phyloP scores from a whole-genome alignment of 2,797 vertebrate species.

The Natrix natrix region DNA sequence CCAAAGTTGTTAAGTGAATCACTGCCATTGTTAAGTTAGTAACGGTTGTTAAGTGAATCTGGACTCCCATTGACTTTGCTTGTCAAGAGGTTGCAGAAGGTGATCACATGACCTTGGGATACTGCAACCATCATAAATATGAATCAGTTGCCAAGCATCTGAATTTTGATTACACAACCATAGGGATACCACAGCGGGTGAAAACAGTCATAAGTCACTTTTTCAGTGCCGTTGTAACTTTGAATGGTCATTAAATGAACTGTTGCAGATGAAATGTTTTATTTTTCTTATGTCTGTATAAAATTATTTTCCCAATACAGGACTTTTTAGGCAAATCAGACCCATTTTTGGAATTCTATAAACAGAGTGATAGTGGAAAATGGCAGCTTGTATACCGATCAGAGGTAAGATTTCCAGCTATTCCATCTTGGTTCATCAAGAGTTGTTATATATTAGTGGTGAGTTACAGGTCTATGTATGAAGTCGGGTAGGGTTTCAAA shows the following conservation, averaged over 20 bases:
- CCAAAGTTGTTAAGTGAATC: not conserved
- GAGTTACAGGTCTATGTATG: not conserved
- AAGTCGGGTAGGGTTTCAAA: not conserved
- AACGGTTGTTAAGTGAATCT: not conserved
- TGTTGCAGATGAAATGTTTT: not conserved
- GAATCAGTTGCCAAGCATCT: not conserved
- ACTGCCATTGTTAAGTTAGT: not conserved
- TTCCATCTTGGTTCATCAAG: not conserved
- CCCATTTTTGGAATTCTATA: slow-evolving; percentile 89
- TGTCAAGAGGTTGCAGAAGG: not conserved
- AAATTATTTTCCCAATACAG: slow-evolving; percentile 64
- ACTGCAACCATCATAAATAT: not conserved
- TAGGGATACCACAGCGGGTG: not conserved
- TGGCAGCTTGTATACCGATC: slow-evolving; percentile 90
- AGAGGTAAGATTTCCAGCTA: slow-evolving; percentile 73
- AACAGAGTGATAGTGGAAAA: slow-evolving; percentile 78
- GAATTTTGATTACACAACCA: not conserved
- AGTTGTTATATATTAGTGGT: not conserved
- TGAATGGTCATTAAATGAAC: not conserved
- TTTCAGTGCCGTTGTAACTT: not conserved
- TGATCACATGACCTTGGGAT: not conserved
- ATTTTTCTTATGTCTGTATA: slow-evolving; percentile 2
- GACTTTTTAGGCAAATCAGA: slow-evolving; percentile 95
- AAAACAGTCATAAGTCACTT: not conserved
- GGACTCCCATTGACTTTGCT: not conserved